Evolutionary conservation across 1,140 invertebrate species (phyloP), one percentile per base, ranked within the genome.

Genomic region (Spodoptera litura): DNA sequence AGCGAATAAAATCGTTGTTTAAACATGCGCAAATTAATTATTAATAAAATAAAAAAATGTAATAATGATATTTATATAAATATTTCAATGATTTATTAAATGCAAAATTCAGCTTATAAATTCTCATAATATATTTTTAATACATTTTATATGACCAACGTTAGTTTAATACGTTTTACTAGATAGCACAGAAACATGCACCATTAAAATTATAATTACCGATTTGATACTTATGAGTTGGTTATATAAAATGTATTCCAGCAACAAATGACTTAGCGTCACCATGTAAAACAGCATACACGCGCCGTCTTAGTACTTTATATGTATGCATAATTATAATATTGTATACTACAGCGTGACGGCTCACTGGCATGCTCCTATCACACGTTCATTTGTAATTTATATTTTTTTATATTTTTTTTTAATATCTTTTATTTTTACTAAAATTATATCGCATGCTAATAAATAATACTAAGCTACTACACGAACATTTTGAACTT

Each of bases 401-500:
- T 85, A 78, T 85, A 87, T 87, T 86, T 88, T 83, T 87, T 82
- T 68, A 81, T 85, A 84, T 85, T 83, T 83, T 70, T 73, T 74
- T 55, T 70, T 49, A 52, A 56, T 68, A 58, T 61, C 27, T 71
- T 77, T 56, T 76, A 64, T 77, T 44, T 72, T 68, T 77, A 77
- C 62, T 86, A 85, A 84, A 82, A 83, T 87, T 88, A 88, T 91
- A 91, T 76, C 83, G 88, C 91, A 93, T 94, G 92, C 92, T 93
- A 91, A 94, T 92, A 92, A 92, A 93, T 93, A 90, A 90, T 85
- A 85, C 91, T 93, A 92, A 89, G 85, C 88, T 89, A 89, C 80
- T 77, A 64, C 82, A 77, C 87, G 79, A 78, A 83, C 86, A 84
- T 85, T 85, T 88, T 89, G 87, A 84, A 88, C 87, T 87, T 80